These are phyloP conservation scores for Stichopus chloronotus DNA, from an alignment of 35 echinoderm and acorn worm genomes.

Conservation along the genomic window DNA sequence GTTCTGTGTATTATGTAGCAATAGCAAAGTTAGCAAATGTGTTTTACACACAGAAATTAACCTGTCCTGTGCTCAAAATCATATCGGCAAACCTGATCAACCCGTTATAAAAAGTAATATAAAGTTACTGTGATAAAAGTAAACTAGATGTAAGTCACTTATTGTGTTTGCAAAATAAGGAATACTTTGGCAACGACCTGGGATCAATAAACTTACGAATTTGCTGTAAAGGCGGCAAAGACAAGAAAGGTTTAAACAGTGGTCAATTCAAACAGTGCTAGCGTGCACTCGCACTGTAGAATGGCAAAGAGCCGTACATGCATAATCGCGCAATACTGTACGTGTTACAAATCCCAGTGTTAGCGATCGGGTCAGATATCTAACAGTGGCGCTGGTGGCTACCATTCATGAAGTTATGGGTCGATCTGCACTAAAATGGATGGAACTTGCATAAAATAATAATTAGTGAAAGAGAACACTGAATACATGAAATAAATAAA, in stretches of 20 bases:
- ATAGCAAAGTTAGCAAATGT: too few relatives aligned
- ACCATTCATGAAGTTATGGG: not conserved
- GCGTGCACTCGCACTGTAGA: not conserved
- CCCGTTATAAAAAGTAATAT: not conserved
- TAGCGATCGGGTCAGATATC: not conserved
- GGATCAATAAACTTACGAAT: slow-evolving; percentile 2
- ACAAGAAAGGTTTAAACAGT: not conserved
- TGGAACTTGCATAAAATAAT: not conserved
- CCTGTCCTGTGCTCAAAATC: too few relatives aligned
- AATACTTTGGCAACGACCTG: not conserved
- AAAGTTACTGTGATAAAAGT: not conserved
- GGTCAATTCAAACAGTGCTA: not conserved
- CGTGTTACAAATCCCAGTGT: slow-evolving; percentile 6
- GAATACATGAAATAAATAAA: not conserved
- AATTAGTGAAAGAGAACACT: slow-evolving; percentile 4
- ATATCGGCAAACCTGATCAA: too few relatives aligned
- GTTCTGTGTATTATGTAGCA: not conserved
- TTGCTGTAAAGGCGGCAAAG: slow-evolving; percentile 9
- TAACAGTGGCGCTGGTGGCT: not conserved
- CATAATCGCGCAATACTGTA: not conserved
- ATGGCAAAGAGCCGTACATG: not conserved
- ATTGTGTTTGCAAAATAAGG: not conserved
- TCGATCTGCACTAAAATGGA: not conserved
- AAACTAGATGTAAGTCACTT: not conserved
- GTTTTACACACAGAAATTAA: too few relatives aligned